These are phyloP conservation scores for Drosophila pseudotakahashii DNA, from an alignment of 2,888 invertebrate genomes.

Conservation along the genomic window DNA sequence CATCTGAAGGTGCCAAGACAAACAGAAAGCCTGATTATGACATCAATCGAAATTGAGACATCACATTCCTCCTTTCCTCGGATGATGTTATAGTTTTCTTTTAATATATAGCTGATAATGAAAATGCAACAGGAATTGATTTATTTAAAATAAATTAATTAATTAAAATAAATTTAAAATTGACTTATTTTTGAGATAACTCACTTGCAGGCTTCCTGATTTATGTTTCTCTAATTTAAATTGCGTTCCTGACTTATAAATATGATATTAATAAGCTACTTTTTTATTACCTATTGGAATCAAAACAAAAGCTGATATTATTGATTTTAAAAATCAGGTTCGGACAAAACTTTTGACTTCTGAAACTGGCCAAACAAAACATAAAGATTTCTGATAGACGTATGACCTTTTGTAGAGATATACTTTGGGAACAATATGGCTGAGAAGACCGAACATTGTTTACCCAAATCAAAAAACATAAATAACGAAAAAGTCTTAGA, in stretches of 20 bases:
- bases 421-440: conserved; percentile 13
- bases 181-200: background rate
- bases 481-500: conserved; percentile 31
- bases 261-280: conserved; percentile 6
- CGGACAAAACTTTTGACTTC: conserved; percentile 2
- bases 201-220: background rate
- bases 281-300: conserved; percentile 16
- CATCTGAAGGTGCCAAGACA: conserved; percentile 6
- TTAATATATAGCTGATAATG: background rate
- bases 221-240: background rate
- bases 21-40: conserved; percentile 3
- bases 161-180: background rate
- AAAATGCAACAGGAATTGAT: background rate
- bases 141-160: background rate
- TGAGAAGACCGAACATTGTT: conserved; percentile 2
- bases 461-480: conserved; percentile 25
- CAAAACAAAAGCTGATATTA: conserved; percentile 8
- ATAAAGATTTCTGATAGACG: conserved; percentile 15
- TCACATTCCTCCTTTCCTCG: background rate
- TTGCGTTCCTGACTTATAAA: conserved; percentile 5
- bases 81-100: background rate
- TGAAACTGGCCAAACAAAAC: conserved; percentile 11
- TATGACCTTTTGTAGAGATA: conserved; percentile 48
- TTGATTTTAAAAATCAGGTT: conserved; percentile 51
- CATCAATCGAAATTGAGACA: conserved; percentile 21